Conservation (phyloP, 2,797 vertebrate genomes). For the Ceryle rudis region DNA sequence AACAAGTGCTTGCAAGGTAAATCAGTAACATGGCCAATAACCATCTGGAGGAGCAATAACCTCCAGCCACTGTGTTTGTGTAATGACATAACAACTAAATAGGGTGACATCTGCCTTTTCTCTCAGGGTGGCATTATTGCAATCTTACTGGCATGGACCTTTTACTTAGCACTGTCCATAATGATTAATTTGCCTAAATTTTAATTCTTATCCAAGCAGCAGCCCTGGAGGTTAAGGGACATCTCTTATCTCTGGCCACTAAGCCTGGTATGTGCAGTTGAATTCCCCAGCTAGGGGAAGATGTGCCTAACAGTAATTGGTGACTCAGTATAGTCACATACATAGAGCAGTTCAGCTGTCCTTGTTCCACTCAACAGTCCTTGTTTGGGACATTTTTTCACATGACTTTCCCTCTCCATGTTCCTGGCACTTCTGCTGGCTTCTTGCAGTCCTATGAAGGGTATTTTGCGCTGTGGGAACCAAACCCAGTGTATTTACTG, state of each 20-base stretch:
- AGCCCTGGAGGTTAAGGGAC: accelerated
- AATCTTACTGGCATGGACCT: not conserved
- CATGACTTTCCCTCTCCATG: not conserved
- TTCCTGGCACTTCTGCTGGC: not conserved
- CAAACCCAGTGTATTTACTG: not conserved
- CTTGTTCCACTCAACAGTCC: not conserved
- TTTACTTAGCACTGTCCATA: not conserved
- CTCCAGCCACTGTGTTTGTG: not conserved
- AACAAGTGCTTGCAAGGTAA: not conserved
- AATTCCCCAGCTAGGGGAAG: not conserved
- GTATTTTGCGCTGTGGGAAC: not conserved
- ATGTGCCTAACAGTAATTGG: accelerated
- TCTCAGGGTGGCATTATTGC: not conserved
- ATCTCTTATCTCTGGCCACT: not conserved
- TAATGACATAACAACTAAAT: not conserved
- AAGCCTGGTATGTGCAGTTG: not conserved
- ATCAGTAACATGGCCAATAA: not conserved
- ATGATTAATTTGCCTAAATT: not conserved
- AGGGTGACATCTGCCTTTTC: not conserved
- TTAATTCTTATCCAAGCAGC: not conserved
- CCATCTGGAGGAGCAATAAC: not conserved
- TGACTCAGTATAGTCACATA: too few relatives aligned
- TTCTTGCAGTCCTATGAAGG: not conserved
- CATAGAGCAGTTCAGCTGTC: not conserved
- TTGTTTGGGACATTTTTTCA: not conserved